Percentiles rank a stretch among this genome's conserved stretches.
phyloP scores from a whole-genome alignment of 2,888 invertebrate species.

The Melinopterus prodromus region DNA sequence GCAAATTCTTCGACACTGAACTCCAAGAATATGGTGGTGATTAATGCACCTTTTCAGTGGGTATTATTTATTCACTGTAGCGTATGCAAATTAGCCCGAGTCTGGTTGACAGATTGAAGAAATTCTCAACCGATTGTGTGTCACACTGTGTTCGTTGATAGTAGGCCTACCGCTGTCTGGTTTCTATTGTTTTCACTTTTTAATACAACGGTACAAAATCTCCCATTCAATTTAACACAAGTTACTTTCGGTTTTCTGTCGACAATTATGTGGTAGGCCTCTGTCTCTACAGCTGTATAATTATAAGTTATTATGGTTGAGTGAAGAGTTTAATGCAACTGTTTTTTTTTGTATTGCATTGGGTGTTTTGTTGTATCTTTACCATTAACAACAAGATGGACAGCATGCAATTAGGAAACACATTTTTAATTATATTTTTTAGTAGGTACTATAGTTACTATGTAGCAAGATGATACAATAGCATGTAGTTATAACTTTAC shows the following conservation, averaged over 20 bases:
- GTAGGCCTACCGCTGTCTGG: neutral
- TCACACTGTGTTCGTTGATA: neutral
- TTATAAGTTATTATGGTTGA: too few species aligned
- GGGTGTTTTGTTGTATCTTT: too few species aligned
- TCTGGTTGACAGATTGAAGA: neutral
- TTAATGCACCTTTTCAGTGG: neutral
- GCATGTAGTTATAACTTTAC: too few species aligned
- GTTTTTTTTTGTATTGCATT: too few species aligned
- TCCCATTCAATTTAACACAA: neutral
- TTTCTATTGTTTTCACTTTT: conserved; percentile 4
- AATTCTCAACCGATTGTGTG: neutral
- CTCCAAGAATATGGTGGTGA: neutral
- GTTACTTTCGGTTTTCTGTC: neutral
- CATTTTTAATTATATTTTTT: too few species aligned
- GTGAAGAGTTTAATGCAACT: too few species aligned
- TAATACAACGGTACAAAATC: neutral
- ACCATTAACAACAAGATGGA: too few species aligned
- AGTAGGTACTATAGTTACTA: too few species aligned
- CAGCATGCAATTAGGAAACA: too few species aligned
- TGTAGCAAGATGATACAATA: too few species aligned
- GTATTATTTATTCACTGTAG: neutral
- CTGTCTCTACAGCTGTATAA: neutral
- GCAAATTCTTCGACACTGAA: neutral
- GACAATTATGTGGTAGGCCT: neutral
- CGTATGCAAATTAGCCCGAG: neutral